These are phyloP conservation scores for Proctacanthus coquilletti DNA, from an alignment of 1,140 invertebrate genomes.

Conservation along the genomic window DNA sequence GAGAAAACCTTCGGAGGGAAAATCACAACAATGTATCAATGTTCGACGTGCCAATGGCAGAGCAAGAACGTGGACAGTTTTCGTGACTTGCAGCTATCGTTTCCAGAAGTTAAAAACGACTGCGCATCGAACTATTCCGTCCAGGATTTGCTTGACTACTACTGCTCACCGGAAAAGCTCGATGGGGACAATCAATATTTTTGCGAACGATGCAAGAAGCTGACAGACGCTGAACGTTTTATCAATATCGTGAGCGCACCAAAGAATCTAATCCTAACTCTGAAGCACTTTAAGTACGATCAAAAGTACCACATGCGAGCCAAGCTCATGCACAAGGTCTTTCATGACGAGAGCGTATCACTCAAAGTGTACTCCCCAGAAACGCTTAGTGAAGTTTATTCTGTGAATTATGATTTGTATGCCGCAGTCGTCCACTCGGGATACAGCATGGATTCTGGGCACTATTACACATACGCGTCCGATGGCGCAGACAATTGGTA, in stretches of 20 bases:
- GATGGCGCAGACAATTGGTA: constrained; percentile 54
- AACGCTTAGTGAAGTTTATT: constrained; percentile 15
- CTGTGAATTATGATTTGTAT: constrained; percentile 50
- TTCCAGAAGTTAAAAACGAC: constrained; percentile 43
- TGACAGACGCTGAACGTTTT: constrained; percentile 59
- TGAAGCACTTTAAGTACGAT: constrained; percentile 68
- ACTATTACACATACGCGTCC: constrained; percentile 71
- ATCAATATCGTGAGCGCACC: constrained; percentile 56
- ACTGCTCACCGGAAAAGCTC: constrained; percentile 57
- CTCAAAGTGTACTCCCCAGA: constrained; percentile 28
- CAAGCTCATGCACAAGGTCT: constrained; percentile 53
- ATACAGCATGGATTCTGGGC: constrained; percentile 64
- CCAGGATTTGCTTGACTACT: constrained; percentile 56
- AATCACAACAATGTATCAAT: constrained; percentile 52
- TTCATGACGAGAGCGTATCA: constrained; percentile 42
- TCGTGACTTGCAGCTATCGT: constrained; percentile 64
- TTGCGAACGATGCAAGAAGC: constrained; percentile 55
- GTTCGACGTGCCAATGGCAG: constrained; percentile 47
- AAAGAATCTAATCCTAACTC: constrained; percentile 57
- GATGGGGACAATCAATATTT: constrained; percentile 68
- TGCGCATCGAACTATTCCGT: constrained; percentile 38
- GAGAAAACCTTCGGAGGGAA: constrained; percentile 59
- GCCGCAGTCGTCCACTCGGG: constrained; percentile 73
- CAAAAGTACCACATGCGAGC: constrained; percentile 50
- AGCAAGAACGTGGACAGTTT: constrained; percentile 61